phyloP scores from a whole-genome alignment of 2,113 vertebrate species.

The Jacana jacana region DNA sequence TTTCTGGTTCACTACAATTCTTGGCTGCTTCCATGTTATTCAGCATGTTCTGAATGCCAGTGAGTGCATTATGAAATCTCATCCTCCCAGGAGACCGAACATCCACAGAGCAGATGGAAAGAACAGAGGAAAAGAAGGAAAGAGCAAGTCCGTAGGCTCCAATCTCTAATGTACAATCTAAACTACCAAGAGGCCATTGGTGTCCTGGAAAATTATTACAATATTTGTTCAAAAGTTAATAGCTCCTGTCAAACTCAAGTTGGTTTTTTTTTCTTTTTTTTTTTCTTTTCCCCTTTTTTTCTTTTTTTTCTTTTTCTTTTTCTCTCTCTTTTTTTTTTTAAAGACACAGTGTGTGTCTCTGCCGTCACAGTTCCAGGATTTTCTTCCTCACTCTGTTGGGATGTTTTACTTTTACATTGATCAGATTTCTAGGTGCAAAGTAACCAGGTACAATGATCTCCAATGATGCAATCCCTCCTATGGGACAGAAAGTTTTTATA shows the following conservation, averaged over 20 bases:
- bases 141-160: background rate
- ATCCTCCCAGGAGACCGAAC: background rate
- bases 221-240: background rate
- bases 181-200: background rate
- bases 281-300: accelerated
- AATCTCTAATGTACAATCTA: background rate
- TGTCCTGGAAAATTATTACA: background rate
- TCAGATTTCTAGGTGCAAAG: background rate
- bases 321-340: background rate
- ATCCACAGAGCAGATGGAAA: background rate
- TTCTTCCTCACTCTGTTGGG: background rate
- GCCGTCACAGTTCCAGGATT: background rate
- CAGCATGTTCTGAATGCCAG: background rate
- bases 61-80: background rate
- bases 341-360: background rate
- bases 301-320: background rate
- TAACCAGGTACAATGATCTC: background rate
- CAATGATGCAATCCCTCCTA: background rate
- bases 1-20: background rate
- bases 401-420: background rate
- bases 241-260: background rate
- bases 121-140: background rate
- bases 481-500: background rate
- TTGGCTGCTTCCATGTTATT: background rate
- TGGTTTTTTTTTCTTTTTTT: no score